Evolutionary conservation across 2,797 vertebrate species (phyloP), one percentile per base, ranked within the genome.

Genomic region (Craterocephalus amniculus): DNA sequence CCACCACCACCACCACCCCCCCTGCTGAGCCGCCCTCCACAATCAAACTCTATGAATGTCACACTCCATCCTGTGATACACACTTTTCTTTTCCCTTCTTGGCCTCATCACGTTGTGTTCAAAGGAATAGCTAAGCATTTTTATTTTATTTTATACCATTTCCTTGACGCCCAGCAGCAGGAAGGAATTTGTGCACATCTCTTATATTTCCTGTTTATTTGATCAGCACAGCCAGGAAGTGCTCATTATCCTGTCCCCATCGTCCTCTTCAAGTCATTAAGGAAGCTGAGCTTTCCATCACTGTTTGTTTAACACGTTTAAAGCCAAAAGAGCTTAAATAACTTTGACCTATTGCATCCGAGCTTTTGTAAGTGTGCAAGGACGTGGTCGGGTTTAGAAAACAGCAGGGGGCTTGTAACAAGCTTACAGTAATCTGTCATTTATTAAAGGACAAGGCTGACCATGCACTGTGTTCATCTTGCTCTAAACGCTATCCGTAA

Each of bases 51-150:
- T 36, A 20, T 62, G 63, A 78, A 74, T 27, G 74, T 77, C 79
- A 63, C 76, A 43, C 74, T 74, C 63, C 31, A 51, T 65, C 76
- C 78, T 22, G 4, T 1, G 63, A 80, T 60, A 68, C 78, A 60
- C 78, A 29, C 70, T 66, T 56, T 63, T 31, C 13, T 57, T n/a
- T 45, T 51, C 67, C 32, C 36, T 26, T 16, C 29, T 5, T 13
- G 80, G 81, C 83, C 84, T 70, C 83, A 77, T 88, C 71, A 71
- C 67, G 78, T 88, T 72, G 75, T 68, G 70, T 76, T 80, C 72
- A 77, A 78, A 81, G 70, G 78, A 85, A 86, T 78, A 73, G 80
- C 76, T 76, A 27, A 66, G 69, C 54, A 12, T 67, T 70, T 31
- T 87, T 84, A 54, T 61, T n/a, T n/a, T n/a, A 80, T 78, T 67